Evolutionary conservation across 2,888 invertebrate genomes (phyloP).

Genomic region (Minunthozetes semirufus): DNA sequence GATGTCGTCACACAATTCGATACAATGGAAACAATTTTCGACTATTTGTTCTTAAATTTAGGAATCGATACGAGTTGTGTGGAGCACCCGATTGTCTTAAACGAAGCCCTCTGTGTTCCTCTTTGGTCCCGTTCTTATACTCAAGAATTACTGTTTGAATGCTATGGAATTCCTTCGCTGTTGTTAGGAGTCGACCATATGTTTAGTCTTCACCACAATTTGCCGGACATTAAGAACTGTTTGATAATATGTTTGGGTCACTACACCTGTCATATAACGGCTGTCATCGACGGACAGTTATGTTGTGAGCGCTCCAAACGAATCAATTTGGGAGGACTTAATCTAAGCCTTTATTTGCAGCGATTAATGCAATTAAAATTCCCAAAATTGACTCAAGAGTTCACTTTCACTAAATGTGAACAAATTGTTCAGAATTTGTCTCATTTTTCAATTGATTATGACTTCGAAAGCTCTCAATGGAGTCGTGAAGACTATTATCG

Average conservation of each 20-base stretch:
- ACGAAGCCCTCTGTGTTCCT: constrained; percentile 4
- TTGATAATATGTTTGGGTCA: constrained; percentile 9
- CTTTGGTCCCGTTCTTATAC: constrained; percentile 1
- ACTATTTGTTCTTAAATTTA: not conserved
- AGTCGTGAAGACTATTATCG: not conserved
- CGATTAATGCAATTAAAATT: constrained; percentile 16
- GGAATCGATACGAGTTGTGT: constrained; percentile 8
- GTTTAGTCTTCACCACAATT: constrained; percentile 13
- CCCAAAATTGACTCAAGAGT: not conserved
- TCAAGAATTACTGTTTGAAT: constrained; percentile 22
- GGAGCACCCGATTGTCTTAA: constrained; percentile 3
- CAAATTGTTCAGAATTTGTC: constrained; percentile 9
- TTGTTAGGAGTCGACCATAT: constrained; percentile 8
- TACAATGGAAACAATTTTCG: not conserved
- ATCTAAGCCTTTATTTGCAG: constrained; percentile 10
- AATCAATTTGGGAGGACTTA: constrained; percentile 16
- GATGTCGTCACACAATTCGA: constrained; percentile 20
- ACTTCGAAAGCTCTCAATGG: constrained; percentile 9
- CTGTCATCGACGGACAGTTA: not conserved
- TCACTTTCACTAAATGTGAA: constrained; percentile 18
- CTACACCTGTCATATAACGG: not conserved
- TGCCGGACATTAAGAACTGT: constrained; percentile 9
- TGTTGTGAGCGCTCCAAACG: not conserved
- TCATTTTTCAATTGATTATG: not conserved
- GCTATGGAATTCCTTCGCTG: constrained; percentile 16